Evolutionary conservation across 1,140 invertebrate species (phyloP).

Genomic region (Asbolus verrucosus): DNA sequence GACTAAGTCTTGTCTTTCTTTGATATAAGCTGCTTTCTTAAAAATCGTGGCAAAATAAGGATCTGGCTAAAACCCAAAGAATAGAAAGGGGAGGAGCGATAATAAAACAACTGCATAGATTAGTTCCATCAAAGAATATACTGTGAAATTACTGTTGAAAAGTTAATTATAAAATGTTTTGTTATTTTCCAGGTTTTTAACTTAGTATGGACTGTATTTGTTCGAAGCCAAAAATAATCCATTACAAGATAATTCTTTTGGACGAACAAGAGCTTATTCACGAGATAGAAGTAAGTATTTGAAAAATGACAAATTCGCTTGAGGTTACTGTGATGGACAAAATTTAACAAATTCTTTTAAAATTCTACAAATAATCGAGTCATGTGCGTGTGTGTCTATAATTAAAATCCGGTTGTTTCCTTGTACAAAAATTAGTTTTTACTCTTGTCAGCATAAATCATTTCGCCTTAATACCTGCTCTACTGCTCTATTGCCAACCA

Average conservation of each 20-base stretch:
- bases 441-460: constrained; percentile 1
- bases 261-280: constrained; percentile 76
- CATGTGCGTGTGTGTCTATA: constrained; percentile 3
- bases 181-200: constrained; percentile 30
- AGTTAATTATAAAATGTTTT: neutral
- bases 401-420: constrained; percentile 31
- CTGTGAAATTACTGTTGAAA: too few species aligned
- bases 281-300: constrained; percentile 66
- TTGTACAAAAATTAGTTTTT: constrained; percentile 12
- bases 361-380: too few species aligned
- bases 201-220: constrained; percentile 63
- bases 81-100: neutral
- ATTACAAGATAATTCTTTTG: constrained; percentile 74
- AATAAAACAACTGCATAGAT: neutral
- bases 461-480: neutral
- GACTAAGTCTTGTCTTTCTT: constrained; percentile 14
- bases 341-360: too few species aligned
- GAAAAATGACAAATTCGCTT: constrained; percentile 12
- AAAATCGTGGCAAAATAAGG: constrained; percentile 6
- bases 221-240: constrained; percentile 65
- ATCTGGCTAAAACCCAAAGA: too few species aligned
- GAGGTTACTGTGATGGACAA: neutral
- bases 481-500: neutral
- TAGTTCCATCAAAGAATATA: too few species aligned
- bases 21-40: neutral